phyloP scores from a whole-genome alignment of 2,888 invertebrate species.

The Coelopa pilipes region DNA sequence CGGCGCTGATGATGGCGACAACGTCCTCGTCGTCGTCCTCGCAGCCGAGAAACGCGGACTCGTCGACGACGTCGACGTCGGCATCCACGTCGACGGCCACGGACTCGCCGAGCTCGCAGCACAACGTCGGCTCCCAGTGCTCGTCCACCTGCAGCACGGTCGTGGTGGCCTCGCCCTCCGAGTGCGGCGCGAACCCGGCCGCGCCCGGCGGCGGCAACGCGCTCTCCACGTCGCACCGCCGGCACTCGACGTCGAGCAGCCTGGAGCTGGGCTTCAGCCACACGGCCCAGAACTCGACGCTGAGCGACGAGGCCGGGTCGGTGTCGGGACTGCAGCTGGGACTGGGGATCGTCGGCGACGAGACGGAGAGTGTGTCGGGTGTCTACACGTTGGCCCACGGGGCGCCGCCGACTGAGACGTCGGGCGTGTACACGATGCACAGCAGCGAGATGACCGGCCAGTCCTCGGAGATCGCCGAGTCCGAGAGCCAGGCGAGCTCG shows the following conservation, averaged over 20 bases:
- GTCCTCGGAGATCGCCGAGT: conserved; percentile 71
- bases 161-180: conserved; percentile 72
- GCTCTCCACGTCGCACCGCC: conserved; percentile 65
- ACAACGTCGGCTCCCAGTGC: conserved; percentile 83
- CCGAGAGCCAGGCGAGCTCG: conserved; percentile 68
- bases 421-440: conserved; percentile 85
- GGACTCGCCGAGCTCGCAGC: conserved; percentile 68
- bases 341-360: conserved; percentile 35
- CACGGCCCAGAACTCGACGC: conserved; percentile 85
- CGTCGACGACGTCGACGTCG: not conserved
- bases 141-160: conserved; percentile 89
- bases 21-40: conserved; percentile 41
- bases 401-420: conserved; percentile 83
- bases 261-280: conserved; percentile 87
- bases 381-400: conserved; percentile 71
- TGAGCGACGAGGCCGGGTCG: conserved; percentile 72
- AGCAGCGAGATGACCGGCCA: conserved; percentile 72
- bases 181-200: conserved; percentile 64
- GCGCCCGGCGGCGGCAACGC: conserved; percentile 46
- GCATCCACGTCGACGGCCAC: conserved; percentile 62
- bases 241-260: conserved; percentile 82
- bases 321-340: conserved; percentile 70
- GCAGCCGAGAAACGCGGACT: conserved; percentile 18
- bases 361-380: conserved; percentile 69
- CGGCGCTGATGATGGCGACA: not conserved